Percentiles rank a stretch among this genome's conserved stretches.
Conservation (phyloP, 1,140 invertebrate species). For the Zaprionus ornatus region DNA sequence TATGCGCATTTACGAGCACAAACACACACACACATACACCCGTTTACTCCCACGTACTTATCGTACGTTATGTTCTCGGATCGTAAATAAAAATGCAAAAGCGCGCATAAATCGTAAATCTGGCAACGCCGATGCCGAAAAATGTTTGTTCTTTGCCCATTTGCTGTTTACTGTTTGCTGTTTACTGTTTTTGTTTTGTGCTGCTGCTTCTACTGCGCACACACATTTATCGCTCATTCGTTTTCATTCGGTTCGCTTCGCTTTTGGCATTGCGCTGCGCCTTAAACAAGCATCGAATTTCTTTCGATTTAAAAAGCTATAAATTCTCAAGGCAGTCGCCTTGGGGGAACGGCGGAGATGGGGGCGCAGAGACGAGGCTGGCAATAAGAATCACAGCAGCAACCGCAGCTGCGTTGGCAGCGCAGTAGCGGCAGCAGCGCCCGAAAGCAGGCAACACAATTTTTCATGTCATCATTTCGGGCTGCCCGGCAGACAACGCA, state of each 20-base stretch:
- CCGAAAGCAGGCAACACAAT: constrained; percentile 73
- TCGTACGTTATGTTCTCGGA: constrained; percentile 19
- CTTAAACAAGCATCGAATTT: constrained; percentile 76
- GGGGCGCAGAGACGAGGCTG: background rate
- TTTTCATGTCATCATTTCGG: constrained; percentile 78
- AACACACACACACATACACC: background rate
- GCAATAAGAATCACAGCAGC: constrained; percentile 37
- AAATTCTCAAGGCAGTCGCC: constrained; percentile 55
- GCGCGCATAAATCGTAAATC: constrained; percentile 62
- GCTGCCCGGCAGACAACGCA: constrained; percentile 39
- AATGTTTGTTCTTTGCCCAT: constrained; percentile 10
- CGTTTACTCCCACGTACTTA: background rate
- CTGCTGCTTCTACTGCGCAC: constrained; percentile 13
- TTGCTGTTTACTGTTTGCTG: background rate
- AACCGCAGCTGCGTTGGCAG: background rate
- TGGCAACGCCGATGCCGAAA: constrained; percentile 31
- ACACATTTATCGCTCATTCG: constrained; percentile 26
- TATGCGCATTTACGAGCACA: constrained; percentile 11
- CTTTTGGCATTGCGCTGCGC: constrained; percentile 36
- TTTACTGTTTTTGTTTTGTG: background rate
- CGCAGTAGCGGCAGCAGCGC: constrained; percentile 33
- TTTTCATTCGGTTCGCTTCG: constrained; percentile 20
- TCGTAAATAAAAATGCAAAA: constrained; percentile 48
- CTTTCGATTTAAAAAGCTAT: constrained; percentile 78
- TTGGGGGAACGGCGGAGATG: background rate